Percentiles rank a stretch among this genome's conserved stretches.
phyloP scores from a whole-genome alignment of 2,797 vertebrate species.

The Neosilurus hyrtlii region DNA sequence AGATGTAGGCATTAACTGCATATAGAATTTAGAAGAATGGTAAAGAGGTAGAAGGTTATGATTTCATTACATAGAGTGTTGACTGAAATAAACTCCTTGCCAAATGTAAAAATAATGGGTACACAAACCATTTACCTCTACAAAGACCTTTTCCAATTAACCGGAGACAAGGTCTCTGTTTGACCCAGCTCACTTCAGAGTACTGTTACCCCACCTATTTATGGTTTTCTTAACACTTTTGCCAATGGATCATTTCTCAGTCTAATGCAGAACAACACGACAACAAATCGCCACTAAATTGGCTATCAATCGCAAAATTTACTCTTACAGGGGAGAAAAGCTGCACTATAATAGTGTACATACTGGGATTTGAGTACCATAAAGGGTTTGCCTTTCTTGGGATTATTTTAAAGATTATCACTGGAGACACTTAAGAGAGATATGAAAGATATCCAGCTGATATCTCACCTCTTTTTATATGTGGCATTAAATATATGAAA shows the following conservation, averaged over 20 bases:
- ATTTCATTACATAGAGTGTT: constrained; percentile 2
- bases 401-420: background rate
- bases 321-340: background rate
- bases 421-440: background rate
- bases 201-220: background rate
- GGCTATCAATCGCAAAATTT: background rate
- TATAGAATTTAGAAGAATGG: background rate
- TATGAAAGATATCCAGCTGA: background rate
- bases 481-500: background rate
- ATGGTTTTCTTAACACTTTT: background rate
- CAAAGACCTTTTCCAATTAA: background rate
- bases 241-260: background rate
- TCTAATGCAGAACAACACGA: background rate
- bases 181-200: background rate
- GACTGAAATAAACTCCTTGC: constrained; percentile 2
- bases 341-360: background rate
- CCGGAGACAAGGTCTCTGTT: background rate
- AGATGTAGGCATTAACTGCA: background rate
- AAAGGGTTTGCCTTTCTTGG: background rate
- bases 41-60: background rate
- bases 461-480: background rate
- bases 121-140: background rate
- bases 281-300: background rate
- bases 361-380: background rate
- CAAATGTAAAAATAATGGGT: constrained; percentile 51